Percentiles rank a stretch among this genome's conserved stretches.
Evolutionary conservation across 2,113 vertebrate species (phyloP).

Genomic region (Alligator sinensis): DNA sequence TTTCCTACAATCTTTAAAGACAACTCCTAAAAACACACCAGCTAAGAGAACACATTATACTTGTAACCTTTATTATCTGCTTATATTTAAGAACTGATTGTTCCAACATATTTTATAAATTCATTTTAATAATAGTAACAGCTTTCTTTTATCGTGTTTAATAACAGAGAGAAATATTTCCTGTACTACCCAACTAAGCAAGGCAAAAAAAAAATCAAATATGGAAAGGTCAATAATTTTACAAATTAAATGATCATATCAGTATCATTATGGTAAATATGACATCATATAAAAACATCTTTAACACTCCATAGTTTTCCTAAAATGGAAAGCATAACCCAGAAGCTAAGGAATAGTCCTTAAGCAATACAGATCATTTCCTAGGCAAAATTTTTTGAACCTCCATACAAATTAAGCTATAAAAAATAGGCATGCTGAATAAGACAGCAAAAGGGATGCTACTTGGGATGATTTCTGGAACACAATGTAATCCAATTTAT

Average conservation of each 20-base stretch:
- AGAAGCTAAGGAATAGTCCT: neutral
- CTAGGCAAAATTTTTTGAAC: too few relatives aligned
- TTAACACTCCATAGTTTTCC: neutral
- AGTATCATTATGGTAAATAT: neutral
- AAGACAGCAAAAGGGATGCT: too few relatives aligned
- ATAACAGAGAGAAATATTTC: neutral
- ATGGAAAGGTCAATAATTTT: neutral
- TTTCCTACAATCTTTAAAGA: slow-evolving; percentile 30
- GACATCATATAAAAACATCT: neutral
- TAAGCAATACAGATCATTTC: neutral
- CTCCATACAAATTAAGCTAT: too few relatives aligned
- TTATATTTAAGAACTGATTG: neutral
- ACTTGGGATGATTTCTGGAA: too few relatives aligned
- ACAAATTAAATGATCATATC: neutral
- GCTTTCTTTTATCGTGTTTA: neutral
- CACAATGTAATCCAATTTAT: neutral
- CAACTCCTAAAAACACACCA: slow-evolving; percentile 18
- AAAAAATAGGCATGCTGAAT: too few relatives aligned
- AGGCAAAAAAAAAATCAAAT: neutral
- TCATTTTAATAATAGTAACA: neutral
- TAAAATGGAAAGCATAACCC: neutral
- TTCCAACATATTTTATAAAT: neutral
- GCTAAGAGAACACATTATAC: slow-evolving; percentile 31
- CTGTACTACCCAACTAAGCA: neutral
- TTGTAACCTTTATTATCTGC: neutral